Evolutionary conservation across 2,797 vertebrate genomes (phyloP).

Genomic region (Sphenodon punctatus): DNA sequence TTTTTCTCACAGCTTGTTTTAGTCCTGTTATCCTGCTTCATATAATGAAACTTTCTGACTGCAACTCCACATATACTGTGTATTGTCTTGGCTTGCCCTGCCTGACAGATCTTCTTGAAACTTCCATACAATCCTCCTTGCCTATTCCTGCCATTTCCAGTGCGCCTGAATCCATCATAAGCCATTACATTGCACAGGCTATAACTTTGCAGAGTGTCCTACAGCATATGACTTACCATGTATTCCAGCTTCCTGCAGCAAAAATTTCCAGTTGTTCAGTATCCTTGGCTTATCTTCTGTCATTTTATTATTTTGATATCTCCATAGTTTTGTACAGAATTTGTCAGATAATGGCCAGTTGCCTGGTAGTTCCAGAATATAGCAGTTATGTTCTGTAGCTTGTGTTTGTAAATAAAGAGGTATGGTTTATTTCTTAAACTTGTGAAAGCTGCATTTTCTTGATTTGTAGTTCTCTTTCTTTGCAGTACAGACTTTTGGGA

Average conservation of each 20-base stretch:
- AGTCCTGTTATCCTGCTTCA: neutral
- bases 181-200: neutral
- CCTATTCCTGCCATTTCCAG: neutral
- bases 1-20: neutral
- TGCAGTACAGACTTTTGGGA: neutral
- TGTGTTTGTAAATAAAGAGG: constrained; percentile 80
- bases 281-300: constrained; percentile 16
- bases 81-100: neutral
- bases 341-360: constrained; percentile 43
- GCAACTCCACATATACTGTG: neutral
- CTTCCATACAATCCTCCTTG: neutral
- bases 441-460: neutral
- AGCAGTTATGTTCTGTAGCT: constrained; percentile 12
- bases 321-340: constrained; percentile 71
- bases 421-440: constrained; percentile 69
- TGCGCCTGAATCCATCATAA: neutral
- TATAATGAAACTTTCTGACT: neutral
- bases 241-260: neutral
- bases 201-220: neutral
- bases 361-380: constrained; percentile 58
- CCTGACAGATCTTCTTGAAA: neutral
- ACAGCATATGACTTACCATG: neutral
- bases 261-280: constrained; percentile 53
- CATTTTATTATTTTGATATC: constrained; percentile 28
- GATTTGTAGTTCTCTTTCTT: fast-evolving